Evolutionary conservation across 2,888 invertebrate genomes (phyloP), one percentile per base, ranked within the genome.

Genomic region (Tiliacea citrago): DNA sequence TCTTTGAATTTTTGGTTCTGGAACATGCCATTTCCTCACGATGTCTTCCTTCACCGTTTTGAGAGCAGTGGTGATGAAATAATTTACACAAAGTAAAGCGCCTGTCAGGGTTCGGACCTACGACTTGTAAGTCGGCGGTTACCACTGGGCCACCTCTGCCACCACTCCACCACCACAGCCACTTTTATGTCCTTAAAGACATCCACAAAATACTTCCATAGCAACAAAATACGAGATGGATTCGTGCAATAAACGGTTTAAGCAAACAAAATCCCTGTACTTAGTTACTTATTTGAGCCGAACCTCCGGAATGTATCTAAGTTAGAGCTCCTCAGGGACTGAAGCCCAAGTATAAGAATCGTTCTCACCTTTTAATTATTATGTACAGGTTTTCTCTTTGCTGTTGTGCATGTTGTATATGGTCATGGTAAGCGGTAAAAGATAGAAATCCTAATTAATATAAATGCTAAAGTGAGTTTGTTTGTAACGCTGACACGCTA

Each of bases 301-400:
- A 78, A 45, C 47, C 79, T 55, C 53, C 29, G 53, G 53, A 55
- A 68, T 82, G 84, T 68, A 81, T 82, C 81, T 71, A 73, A 65
- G 77, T 84, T 82, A 84, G 13, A 18, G 16, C 1, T 35, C 39
- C 81, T 58, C 57, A 24, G 51, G 51, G 73, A 58, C 45, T 29
- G n/a, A n/a, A 35, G 2, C n/a, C 35, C 2, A 13, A 18, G 61
- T 71, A 70, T 71, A 73, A 58, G 68, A 76, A 76, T 65, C 62
- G 65, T 68, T 69, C 81, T 62, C 71, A 71, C 70, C 58, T 63
- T 71, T 75, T 84, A 76, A 82, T 80, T 73, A 81, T 75, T 55
- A 18, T 0, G n/a, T n/a, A 73, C 51, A 49, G 55, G 18, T 9
- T 57, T 66, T 21, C 55, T 68, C n/a, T 53, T 57, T 57, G 39